Evolutionary conservation across 2,888 invertebrate genomes (phyloP), one percentile per base, ranked within the genome.

Genomic region (Zaprionus obscuricornis): DNA sequence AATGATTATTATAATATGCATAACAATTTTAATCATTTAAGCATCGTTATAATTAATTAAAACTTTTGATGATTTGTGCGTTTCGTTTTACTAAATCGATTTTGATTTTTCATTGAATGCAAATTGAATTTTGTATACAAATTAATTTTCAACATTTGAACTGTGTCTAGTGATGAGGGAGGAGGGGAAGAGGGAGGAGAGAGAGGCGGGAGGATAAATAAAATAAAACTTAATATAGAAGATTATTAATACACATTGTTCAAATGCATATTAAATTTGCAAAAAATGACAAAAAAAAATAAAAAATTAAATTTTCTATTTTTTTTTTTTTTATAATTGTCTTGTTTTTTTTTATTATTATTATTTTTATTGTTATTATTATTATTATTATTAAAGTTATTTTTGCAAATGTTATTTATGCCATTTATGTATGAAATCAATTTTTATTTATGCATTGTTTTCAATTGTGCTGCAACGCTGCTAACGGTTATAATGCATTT

Each of bases 361-460:
- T 13, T 34, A n/a, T 54, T 33, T 24, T 7, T 1, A 11, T 22
- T 43, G 11, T n/a, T n/a, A n/a, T n/a, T n/a, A n/a, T n/a, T n/a
- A n/a, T n/a, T n/a, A n/a, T n/a, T n/a, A n/a, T n/a, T n/a, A n/a
- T n/a, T n/a, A n/a, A n/a, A n/a, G n/a, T n/a, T n/a, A n/a, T n/a
- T n/a, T n/a, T n/a, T n/a, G n/a, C n/a, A n/a, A n/a, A n/a, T n/a
- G n/a, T n/a, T n/a, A n/a, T n/a, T n/a, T n/a, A n/a, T n/a, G n/a
- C n/a, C n/a, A n/a, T n/a, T n/a, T n/a, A n/a, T n/a, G n/a, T n/a
- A n/a, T 14, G 18, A 52, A 75, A 57, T 65, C 60, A 40, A 39
- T 73, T 72, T n/a, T 59, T 58, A 64, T 54, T 57, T 66, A 22
- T 64, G 63, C 63, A 47, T 74, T 43, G 66, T 58, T 67, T 64